These are phyloP conservation scores for Thunnus albacares DNA, from an alignment of 2,797 vertebrate genomes.

Conservation along the genomic window DNA sequence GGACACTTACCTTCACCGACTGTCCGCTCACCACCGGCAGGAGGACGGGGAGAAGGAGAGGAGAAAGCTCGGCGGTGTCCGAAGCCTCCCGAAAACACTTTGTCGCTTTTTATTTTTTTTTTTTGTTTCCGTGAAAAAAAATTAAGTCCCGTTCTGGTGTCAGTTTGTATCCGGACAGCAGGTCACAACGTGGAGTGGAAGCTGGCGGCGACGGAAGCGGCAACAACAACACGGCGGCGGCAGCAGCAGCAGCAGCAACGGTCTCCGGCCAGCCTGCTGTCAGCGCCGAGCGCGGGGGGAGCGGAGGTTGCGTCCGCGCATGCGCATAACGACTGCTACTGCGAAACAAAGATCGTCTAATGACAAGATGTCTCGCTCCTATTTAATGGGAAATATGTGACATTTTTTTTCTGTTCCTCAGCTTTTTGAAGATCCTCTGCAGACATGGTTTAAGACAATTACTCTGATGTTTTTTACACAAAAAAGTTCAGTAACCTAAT, in stretches of 20 bases:
- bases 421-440: too few relatives aligned
- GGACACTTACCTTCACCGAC: constrained; percentile 62
- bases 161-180: constrained; percentile 48
- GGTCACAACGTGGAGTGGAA: constrained; percentile 39
- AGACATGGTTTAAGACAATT: too few relatives aligned
- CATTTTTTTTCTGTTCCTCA: too few relatives aligned
- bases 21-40: constrained; percentile 23
- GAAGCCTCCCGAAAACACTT: constrained; percentile 18
- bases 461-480: too few relatives aligned
- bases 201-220: constrained; percentile 23
- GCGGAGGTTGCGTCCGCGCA: constrained; percentile 51
- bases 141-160: constrained; percentile 41
- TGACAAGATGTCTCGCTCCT: fast-evolving
- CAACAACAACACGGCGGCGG: not conserved
- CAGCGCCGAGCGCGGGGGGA: constrained; percentile 29
- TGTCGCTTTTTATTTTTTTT: not conserved
- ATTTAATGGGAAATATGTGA: not conserved
- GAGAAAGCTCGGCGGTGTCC: not conserved
- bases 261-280: constrained; percentile 50
- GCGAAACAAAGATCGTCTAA: constrained; percentile 66
- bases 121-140: constrained; percentile 1
- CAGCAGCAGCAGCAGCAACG: constrained; percentile 5
- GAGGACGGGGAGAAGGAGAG: not conserved
- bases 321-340: constrained; percentile 48
- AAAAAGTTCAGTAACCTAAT: too few relatives aligned